Conservation (phyloP, 1,140 invertebrate genomes). For the Gonioctena quinquepunctata region DNA sequence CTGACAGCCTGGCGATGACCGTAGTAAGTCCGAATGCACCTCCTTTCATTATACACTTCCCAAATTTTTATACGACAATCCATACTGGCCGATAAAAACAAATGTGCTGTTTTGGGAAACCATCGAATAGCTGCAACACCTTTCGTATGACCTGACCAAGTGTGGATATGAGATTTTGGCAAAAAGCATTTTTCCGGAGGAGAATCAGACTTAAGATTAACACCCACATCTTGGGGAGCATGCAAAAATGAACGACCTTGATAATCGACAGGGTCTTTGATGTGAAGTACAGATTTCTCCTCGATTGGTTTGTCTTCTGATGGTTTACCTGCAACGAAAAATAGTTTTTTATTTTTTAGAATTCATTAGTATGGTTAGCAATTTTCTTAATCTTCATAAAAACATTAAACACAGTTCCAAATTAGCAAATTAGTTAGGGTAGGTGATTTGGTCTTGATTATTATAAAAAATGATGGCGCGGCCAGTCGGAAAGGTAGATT, state of each 20-base stretch:
- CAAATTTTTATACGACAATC: slow-evolving; percentile 96
- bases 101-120: slow-evolving; percentile 94
- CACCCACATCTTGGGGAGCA: slow-evolving; percentile 92
- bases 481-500: too few relatives aligned
- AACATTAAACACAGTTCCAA: not conserved
- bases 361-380: not conserved
- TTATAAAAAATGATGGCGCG: not conserved
- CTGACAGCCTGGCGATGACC: slow-evolving; percentile 97
- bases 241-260: slow-evolving; percentile 95
- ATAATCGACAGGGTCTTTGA: slow-evolving; percentile 94
- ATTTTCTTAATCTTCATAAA: not conserved
- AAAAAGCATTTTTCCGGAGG: slow-evolving; percentile 96
- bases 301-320: slow-evolving; percentile 91
- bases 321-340: slow-evolving; percentile 60
- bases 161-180: slow-evolving; percentile 95
- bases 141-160: slow-evolving; percentile 96
- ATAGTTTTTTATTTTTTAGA: not conserved
- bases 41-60: slow-evolving; percentile 96
- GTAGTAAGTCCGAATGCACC: slow-evolving; percentile 93
- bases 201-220: slow-evolving; percentile 89
- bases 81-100: slow-evolving; percentile 95
- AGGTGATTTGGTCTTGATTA: not conserved
- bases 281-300: slow-evolving; percentile 94
- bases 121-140: slow-evolving; percentile 95
- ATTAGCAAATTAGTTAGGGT: too few relatives aligned